Evolutionary conservation across 2,797 vertebrate genomes (phyloP).

Genomic region (Trematocara caparti): DNA sequence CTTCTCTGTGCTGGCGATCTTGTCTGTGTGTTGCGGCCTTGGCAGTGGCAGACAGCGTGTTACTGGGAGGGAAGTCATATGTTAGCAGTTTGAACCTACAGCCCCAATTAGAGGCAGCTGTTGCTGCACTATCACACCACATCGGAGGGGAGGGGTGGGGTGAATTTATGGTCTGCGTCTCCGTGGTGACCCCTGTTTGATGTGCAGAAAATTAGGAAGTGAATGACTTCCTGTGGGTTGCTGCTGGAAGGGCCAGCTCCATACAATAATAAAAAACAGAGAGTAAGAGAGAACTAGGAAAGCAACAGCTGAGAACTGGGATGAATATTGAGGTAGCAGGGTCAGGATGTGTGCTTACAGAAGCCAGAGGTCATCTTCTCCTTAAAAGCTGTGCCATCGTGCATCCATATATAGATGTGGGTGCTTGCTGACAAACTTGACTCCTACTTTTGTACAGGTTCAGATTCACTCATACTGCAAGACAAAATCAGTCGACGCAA

Average conservation of each 20-base stretch:
- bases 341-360: slow-evolving; percentile 39
- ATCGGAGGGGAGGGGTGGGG: slow-evolving; percentile 65
- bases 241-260: slow-evolving; percentile 74
- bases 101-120: slow-evolving; percentile 88
- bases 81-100: slow-evolving; percentile 84
- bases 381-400: neutral
- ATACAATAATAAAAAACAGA: slow-evolving; percentile 70
- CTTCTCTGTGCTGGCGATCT: slow-evolving; percentile 41
- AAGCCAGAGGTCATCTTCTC: slow-evolving; percentile 11
- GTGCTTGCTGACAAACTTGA: slow-evolving; percentile 39
- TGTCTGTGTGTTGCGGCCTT: slow-evolving; percentile 53
- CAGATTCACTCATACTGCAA: slow-evolving; percentile 18
- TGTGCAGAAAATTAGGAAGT: slow-evolving; percentile 89
- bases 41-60: slow-evolving; percentile 50
- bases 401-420: neutral
- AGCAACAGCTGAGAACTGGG: slow-evolving; percentile 50
- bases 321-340: slow-evolving; percentile 7
- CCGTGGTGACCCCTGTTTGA: slow-evolving; percentile 83
- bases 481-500: slow-evolving; percentile 27
- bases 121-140: slow-evolving; percentile 82
- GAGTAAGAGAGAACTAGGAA: slow-evolving; percentile 39
- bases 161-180: slow-evolving; percentile 86
- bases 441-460: slow-evolving; percentile 6
- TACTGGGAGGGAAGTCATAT: slow-evolving; percentile 72
- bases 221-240: slow-evolving; percentile 89